Evolutionary conservation across 2,113 vertebrate genomes (phyloP).

Genomic region (Halichoeres trimaculatus): DNA sequence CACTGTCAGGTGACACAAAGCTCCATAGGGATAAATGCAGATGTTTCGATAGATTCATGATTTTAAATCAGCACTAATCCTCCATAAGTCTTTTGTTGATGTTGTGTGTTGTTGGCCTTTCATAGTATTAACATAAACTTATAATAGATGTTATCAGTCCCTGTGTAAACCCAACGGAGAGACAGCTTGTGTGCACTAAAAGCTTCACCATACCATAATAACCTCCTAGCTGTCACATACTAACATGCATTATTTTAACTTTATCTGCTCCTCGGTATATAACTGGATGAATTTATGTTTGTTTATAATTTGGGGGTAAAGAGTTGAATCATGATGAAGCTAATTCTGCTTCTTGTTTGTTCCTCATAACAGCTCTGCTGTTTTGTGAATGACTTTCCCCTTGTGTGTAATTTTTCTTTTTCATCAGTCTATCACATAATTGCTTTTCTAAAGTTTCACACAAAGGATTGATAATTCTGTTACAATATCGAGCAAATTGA

Average conservation of each 20-base stretch:
- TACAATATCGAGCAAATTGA: background rate
- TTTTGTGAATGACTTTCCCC: background rate
- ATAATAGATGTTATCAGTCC: too few relatives aligned
- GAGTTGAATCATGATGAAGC: background rate
- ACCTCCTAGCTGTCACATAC: background rate
- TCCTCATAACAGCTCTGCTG: background rate
- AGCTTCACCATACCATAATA: background rate
- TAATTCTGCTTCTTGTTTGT: background rate
- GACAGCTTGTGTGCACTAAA: background rate
- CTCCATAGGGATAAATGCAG: background rate
- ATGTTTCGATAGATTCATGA: background rate
- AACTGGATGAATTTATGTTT: background rate
- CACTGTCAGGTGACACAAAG: conserved; percentile 15
- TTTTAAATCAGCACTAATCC: background rate
- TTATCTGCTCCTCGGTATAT: background rate
- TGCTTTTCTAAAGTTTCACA: background rate
- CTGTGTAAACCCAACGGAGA: too few relatives aligned
- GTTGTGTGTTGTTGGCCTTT: background rate
- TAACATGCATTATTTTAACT: background rate
- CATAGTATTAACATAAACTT: background rate
- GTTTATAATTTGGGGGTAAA: too few relatives aligned
- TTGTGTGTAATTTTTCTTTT: too few relatives aligned
- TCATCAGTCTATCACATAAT: too few relatives aligned
- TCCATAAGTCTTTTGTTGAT: background rate
- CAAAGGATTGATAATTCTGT: background rate